Evolutionary conservation across 2,113 vertebrate species (phyloP).

Genomic region (Lagopus muta): DNA sequence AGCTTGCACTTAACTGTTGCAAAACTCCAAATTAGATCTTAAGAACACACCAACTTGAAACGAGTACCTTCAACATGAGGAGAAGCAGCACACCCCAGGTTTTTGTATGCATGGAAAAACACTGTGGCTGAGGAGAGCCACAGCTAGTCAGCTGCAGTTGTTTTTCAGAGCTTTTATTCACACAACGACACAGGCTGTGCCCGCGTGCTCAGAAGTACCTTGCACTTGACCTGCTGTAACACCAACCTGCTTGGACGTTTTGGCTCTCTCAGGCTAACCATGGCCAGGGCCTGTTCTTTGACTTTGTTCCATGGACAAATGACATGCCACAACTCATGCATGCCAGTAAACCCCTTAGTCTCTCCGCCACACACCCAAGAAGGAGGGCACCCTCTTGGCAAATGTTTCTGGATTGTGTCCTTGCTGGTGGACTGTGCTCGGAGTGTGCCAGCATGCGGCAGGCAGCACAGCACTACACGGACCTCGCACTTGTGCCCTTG

Average conservation of each 20-base stretch:
- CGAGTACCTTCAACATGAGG: neutral
- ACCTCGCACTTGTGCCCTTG: neutral
- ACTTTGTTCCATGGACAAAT: neutral
- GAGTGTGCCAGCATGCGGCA: no score
- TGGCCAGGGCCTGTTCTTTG: neutral
- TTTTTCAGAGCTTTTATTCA: neutral
- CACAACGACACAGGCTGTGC: neutral
- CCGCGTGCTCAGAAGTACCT: no score
- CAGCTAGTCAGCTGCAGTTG: neutral
- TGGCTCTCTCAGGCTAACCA: neutral
- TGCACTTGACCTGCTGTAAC: neutral
- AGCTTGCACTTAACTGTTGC: neutral
- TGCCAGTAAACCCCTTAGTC: neutral
- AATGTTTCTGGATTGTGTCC: neutral
- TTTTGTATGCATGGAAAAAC: neutral
- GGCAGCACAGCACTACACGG: neutral
- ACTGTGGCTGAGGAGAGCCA: neutral
- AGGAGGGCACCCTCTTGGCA: neutral
- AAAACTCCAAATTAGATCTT: neutral
- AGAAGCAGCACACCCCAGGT: neutral
- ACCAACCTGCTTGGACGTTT: fast-evolving
- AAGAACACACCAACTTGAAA: fast-evolving
- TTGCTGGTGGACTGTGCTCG: neutral
- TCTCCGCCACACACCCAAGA: fast-evolving
- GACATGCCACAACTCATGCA: fast-evolving